A percentile compares a stretch with the other conserved stretches of the same genome.
These are phyloP conservation scores for Myoxocephalus aenaeus DNA, from an alignment of 2,797 vertebrate genomes.

Conservation along the genomic window DNA sequence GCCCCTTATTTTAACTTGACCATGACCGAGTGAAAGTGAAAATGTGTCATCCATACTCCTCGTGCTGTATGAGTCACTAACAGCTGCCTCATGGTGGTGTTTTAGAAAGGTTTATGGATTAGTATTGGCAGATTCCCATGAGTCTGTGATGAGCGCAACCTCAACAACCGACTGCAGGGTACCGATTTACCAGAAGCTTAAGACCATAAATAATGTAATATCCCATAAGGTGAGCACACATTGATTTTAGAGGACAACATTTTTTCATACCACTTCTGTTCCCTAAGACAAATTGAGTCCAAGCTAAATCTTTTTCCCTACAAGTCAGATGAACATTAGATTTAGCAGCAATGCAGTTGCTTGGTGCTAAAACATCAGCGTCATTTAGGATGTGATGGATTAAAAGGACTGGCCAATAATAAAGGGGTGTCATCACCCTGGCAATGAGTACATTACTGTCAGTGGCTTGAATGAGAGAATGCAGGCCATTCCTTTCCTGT, in stretches of 20 bases:
- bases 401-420: conserved; percentile 58
- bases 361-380: conserved; percentile 39
- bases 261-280: conserved; percentile 48
- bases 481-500: conserved; percentile 31
- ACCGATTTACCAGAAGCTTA: conserved; percentile 46
- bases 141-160: conserved; percentile 55
- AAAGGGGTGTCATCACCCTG: conserved; percentile 37
- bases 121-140: conserved; percentile 62
- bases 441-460: conserved; percentile 65
- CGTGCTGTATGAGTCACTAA: conserved; percentile 36
- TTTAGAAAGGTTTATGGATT: conserved; percentile 66
- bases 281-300: conserved; percentile 26
- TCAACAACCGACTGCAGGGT: conserved; percentile 42
- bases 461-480: conserved; percentile 40
- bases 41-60: conserved; percentile 16
- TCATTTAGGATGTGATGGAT: conserved; percentile 60
- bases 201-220: conserved; percentile 68
- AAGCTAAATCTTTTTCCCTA: conserved; percentile 18
- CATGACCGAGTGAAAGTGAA: neutral
- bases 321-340: conserved; percentile 26
- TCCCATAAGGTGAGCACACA: conserved; percentile 48
- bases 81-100: conserved; percentile 51
- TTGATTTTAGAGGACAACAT: conserved; percentile 67
- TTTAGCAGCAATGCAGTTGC: conserved; percentile 35
- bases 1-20: conserved; percentile 2